phyloP scores from a whole-genome alignment of 2,797 vertebrate species.

The Paedocypris micromegethes region DNA sequence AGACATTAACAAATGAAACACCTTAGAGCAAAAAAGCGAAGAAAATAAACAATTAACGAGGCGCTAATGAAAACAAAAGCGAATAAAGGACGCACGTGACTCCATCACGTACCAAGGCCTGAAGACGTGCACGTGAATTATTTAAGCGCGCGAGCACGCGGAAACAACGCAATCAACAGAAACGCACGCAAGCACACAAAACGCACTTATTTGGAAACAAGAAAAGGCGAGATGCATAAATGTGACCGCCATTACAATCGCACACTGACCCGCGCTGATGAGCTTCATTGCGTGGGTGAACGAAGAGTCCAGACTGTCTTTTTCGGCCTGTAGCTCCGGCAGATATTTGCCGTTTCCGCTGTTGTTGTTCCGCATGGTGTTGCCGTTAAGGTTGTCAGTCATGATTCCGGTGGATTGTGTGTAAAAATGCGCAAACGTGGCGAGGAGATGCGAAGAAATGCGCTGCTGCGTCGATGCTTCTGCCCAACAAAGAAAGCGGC shows the following conservation, averaged over 20 bases:
- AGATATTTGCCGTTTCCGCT: slow-evolving; percentile 84
- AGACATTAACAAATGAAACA: too few species aligned
- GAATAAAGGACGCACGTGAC: too few species aligned
- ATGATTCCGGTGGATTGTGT: background rate
- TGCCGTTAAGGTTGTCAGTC: slow-evolving; percentile 19
- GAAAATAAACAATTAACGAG: too few species aligned
- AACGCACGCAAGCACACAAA: too few species aligned
- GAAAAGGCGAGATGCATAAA: too few species aligned
- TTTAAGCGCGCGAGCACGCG: too few species aligned
- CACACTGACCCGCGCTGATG: slow-evolving; percentile 75
- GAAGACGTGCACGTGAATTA: too few species aligned
- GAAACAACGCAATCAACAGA: too few species aligned
- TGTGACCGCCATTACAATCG: background rate
- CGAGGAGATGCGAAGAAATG: background rate
- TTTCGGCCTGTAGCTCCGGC: slow-evolving; percentile 92
- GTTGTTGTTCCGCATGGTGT: slow-evolving; percentile 21
- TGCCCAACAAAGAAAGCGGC: slow-evolving; percentile 18
- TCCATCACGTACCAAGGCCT: too few species aligned
- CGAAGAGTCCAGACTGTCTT: slow-evolving; percentile 92
- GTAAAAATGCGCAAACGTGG: background rate
- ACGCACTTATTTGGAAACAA: too few species aligned
- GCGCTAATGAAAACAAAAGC: too few species aligned
- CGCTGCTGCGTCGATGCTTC: background rate
- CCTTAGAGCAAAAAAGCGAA: too few species aligned
- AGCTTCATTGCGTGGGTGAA: slow-evolving; percentile 96